phyloP scores from a whole-genome alignment of 2,113 vertebrate genomes.

The Cyprinus carpio region DNA sequence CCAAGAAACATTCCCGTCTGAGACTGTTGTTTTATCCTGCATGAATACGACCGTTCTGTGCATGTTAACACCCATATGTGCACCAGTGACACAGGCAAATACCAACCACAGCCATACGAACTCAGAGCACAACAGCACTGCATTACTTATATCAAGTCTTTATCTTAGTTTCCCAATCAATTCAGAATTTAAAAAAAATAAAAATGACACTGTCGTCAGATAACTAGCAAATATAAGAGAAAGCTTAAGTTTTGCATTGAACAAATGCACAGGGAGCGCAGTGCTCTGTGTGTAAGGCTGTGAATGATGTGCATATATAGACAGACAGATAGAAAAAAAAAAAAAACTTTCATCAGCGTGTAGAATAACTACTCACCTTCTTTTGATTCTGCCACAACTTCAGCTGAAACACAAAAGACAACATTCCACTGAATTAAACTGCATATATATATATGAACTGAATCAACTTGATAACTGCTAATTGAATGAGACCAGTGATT shows the following conservation, averaged over 20 bases:
- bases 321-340: background rate
- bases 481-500: background rate
- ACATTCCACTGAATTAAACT: background rate
- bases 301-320: background rate
- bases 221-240: background rate
- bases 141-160: background rate
- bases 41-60: background rate
- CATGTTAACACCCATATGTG: background rate
- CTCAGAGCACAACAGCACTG: background rate
- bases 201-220: background rate
- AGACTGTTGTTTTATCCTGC: background rate
- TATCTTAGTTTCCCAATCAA: background rate
- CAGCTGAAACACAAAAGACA: constrained; percentile 22
- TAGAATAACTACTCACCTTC: constrained; percentile 48
- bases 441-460: background rate
- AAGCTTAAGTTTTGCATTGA: background rate
- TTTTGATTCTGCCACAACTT: constrained; percentile 28
- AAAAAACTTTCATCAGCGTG: background rate
- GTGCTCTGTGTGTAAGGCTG: background rate
- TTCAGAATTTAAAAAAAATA: too few relatives aligned
- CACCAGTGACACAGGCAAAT: background rate
- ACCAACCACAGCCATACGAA: background rate
- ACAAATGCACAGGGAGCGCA: background rate
- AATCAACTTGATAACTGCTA: background rate
- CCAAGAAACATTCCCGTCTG: background rate